Evolutionary conservation across 1,140 invertebrate genomes (phyloP), one percentile per base, ranked within the genome.

Genomic region (Diorhabda carinulata): DNA sequence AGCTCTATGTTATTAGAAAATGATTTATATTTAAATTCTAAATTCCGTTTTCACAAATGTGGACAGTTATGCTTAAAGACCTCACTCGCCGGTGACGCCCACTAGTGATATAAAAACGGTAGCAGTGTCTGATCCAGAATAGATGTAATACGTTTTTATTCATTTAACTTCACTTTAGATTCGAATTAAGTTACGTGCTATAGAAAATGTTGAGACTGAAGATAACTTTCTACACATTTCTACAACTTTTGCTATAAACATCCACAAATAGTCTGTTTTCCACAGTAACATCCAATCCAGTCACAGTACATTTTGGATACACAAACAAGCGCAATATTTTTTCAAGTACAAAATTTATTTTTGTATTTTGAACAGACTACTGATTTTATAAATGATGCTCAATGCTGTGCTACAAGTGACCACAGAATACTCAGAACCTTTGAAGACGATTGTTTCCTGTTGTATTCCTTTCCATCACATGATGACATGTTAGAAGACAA

Each of bases 241-340:
- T 52, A 52, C 47, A 52, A 52, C 47, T 52, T 52, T 52, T 52
- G 47, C 6, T 52, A 52, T 52, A 52, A 52, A n/a, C 47, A 52
- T 52, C 47, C 47, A 52, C 47, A 52, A 52, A 52, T 52, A 52
- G 47, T 52, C 47, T 52, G 47, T n/a, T 52, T 4, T 52, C 3
- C 2, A 52, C n/a, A 25, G 25, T 0, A 25, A 25, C 25, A 25
- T 25, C 25, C 25, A 25, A 3, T 52, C 47, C 6, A 52, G n/a
- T 52, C 47, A 52, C 47, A 52, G 25, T 52, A 52, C 47, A 52
- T 4, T 4, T 52, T 52, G 47, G 47, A 52, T 6, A 52, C n/a
- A 52, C 47, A 52, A 8, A 52, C n/a, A 52, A 52, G 47, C 47
- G n/a, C 47, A 52, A 52, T 3, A 8, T 52, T 52, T 52, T 52